Base-by-base conservation (phyloP, 2,113 vertebrate genomes). In the Poicephalus meyeri region DNA sequence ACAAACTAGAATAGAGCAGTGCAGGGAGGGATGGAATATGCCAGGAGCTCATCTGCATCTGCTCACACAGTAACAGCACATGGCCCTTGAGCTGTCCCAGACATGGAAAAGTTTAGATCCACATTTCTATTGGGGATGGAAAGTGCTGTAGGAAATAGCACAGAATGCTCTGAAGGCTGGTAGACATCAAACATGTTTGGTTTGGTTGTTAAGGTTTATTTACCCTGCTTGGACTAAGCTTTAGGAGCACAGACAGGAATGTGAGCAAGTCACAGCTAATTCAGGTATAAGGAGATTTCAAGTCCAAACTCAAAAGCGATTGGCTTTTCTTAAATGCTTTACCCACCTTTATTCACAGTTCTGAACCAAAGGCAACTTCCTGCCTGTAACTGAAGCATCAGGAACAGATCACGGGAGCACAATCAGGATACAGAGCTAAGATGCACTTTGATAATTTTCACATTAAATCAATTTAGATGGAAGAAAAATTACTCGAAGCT, bases 131-230 rank as follows among this genome's bases (percentile, higher is more conserved):
- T 28, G 21, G 60, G 69, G 64, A 78, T 74, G 80, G 88, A 95
- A 95, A 94, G 35, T 83, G 68, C n/a, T 77, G 64, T 12, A 90
- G 66, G 44, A 90, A 96, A 80, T 29, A 92, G 76, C 50, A 93
- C 70, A 81, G 42, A 84, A 87, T 55, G 80, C 90, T 95, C 92
- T 37, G 84, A 94, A 88, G 50, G 60, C 46, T 88, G 60, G 76
- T 58, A 65, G 68, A 83, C 28, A 92, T 17, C 31, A 86, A 92
- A 91, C 86, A 92, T 19, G 46, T 23, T 58, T 29, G 24, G 3
- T 7, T 82, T 77, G 33, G 23, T 29, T 35, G 21, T 60, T 35
- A 1, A 8, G 29, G 3, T 8, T 74, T 74, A 63, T 79, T 89
- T 8, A 56, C 76, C 46, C 76, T 70, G 58, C 28, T 88, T 86